Base-by-base conservation (phyloP, 2,797 vertebrate species). In the Sebastes trivittatus region DNA sequence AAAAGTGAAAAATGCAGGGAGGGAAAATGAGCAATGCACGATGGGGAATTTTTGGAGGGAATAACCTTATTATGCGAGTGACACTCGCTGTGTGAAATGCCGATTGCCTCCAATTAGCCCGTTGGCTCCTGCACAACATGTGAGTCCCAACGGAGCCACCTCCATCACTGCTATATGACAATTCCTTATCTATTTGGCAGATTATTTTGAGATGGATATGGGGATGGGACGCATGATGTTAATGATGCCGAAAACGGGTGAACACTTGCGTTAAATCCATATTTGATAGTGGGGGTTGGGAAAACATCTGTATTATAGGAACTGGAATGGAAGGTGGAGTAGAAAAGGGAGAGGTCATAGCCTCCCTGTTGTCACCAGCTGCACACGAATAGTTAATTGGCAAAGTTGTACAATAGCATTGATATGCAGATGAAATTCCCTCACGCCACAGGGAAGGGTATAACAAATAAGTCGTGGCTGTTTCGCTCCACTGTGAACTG, bases 41-140 rank as follows among this genome's bases (percentile, higher is more conserved):
- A 36, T 52, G 2, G 85, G 85, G 77, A 86, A 80, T 87, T 86
- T 73, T 73, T 55, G 75, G 61, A 77, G 60, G 74, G 54, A 78
- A 72, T 22, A 54, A 88, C 89, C 81, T 87, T 71, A 86, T 91
- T 90, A 89, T 46, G 61, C 6, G 22, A 64, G 59, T 65, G 75
- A 81, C 56, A 61, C 80, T 80, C 2, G 7, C 63, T 78, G 82
- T 76, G 88, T 89, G 85, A 89, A 90, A 92, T 88, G 84, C 74
- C 11, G 55, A 89, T 92, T 91, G 88, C 78, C 91, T 88, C 87
- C 84, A 91, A 89, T 93, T 93, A 93, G 89, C 86, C 67, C 20
- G 2, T 55, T 87, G 83, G 87, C 66, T 80, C 85, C 87, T 77
- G 74, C 71, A 59, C 82, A 77, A 83, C 83, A 87, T 56, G 75